A percentile compares a stretch with the other conserved stretches of the same genome.
Evolutionary conservation across 2,113 vertebrate species (phyloP).

Genomic region (Xiphias gladius): DNA sequence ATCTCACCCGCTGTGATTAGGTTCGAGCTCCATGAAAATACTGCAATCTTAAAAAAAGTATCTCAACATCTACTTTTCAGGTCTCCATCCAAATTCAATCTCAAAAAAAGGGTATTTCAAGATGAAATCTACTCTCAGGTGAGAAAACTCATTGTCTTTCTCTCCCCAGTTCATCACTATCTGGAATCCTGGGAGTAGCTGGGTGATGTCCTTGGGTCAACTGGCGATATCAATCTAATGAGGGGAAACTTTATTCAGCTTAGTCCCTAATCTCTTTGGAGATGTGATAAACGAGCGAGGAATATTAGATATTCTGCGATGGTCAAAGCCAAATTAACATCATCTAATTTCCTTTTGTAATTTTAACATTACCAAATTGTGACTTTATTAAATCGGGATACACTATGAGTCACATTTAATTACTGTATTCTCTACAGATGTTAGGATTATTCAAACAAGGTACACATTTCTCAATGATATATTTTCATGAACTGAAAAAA

Average conservation of each 20-base stretch:
- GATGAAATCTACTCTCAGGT: constrained; percentile 19
- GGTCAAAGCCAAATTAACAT: constrained; percentile 33
- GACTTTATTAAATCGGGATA: constrained; percentile 34
- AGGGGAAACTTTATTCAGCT: constrained; percentile 22
- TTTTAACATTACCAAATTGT: constrained; percentile 14
- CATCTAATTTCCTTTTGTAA: constrained; percentile 38
- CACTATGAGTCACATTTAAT: constrained; percentile 32
- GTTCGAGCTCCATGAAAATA: constrained; percentile 37
- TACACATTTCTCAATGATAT: rapidly evolving
- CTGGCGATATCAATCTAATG: constrained; percentile 13
- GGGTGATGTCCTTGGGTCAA: constrained; percentile 13
- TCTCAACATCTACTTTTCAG: constrained; percentile 36
- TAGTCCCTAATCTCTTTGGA: constrained; percentile 16
- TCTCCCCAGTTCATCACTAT: neutral
- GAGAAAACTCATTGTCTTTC: constrained; percentile 33
- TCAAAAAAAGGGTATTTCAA: constrained; percentile 29
- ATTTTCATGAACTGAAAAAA: neutral
- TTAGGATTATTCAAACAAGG: constrained; percentile 20
- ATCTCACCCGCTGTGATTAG: constrained; percentile 39
- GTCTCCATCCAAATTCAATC: constrained; percentile 45
- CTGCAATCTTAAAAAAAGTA: constrained; percentile 43
- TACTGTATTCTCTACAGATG: neutral
- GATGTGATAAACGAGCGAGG: constrained; percentile 39
- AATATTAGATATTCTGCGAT: constrained; percentile 49
- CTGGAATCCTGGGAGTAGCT: constrained; percentile 1